phyloP scores from a whole-genome alignment of 1,140 invertebrate species.

The Caenorhabditis inopinata region DNA sequence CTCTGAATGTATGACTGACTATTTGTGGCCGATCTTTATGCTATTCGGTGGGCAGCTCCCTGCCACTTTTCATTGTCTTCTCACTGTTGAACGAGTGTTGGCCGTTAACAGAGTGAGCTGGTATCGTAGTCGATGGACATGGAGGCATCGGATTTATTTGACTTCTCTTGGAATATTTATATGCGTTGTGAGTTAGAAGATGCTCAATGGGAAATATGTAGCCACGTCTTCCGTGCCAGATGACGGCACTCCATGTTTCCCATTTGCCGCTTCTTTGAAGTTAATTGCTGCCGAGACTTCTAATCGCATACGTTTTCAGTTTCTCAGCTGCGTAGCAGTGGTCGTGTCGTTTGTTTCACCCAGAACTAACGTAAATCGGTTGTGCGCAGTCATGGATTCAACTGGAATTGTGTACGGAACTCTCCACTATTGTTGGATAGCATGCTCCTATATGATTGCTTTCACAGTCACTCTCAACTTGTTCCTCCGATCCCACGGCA shows the following conservation, averaged over 20 bases:
- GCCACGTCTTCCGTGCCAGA: no score
- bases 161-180: not conserved
- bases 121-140: constrained; percentile 21
- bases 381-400: constrained; percentile 37
- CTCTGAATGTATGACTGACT: constrained; percentile 19
- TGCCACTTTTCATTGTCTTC: not conserved
- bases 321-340: not conserved
- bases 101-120: constrained; percentile 19
- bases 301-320: not conserved
- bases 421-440: constrained; percentile 13
- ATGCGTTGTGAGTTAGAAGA: not conserved
- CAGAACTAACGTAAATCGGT: not conserved
- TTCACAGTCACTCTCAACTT: not conserved
- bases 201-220: not conserved
- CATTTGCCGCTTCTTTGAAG: no score
- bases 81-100: constrained; percentile 23
- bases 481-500: not conserved
- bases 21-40: not conserved
- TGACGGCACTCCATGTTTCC: no score
- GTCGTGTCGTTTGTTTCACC: not conserved
- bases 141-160: constrained; percentile 6
- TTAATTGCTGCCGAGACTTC: not conserved
- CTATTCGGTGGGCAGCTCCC: constrained; percentile 30
- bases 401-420: constrained; percentile 31
- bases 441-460: constrained; percentile 20